Evolutionary conservation across 2,888 invertebrate species (phyloP).

Genomic region (Epirrita christyi): DNA sequence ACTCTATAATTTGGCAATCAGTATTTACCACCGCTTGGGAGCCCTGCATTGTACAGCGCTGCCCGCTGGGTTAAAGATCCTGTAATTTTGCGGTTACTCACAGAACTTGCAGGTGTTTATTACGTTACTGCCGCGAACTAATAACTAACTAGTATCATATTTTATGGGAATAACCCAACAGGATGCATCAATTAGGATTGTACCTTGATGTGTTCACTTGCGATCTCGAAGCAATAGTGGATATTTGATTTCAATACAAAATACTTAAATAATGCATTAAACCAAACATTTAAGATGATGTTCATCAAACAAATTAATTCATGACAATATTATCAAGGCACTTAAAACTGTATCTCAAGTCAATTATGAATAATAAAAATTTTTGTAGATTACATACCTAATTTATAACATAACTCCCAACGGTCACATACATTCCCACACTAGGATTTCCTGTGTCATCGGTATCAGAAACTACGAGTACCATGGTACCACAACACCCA

Average conservation of each 20-base stretch:
- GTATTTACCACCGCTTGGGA: constrained; percentile 53
- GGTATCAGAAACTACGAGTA: too few species aligned
- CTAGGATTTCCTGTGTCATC: too few species aligned
- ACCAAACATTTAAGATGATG: not conserved
- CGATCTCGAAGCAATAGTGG: constrained; percentile 26
- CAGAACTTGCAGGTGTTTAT: constrained; percentile 64
- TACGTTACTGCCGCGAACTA: constrained; percentile 53
- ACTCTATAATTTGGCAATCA: constrained; percentile 81
- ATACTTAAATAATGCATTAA: not conserved
- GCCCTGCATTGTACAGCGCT: constrained; percentile 60
- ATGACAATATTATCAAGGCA: not conserved
- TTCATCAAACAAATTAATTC: constrained; percentile 5
- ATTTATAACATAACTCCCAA: too few species aligned
- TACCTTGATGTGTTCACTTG: constrained; percentile 31
- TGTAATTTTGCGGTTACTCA: constrained; percentile 77
- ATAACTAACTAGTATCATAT: constrained; percentile 48
- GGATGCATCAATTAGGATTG: constrained; percentile 49
- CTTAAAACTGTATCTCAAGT: too few species aligned
- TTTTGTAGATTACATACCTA: too few species aligned
- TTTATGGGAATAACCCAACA: constrained; percentile 46
- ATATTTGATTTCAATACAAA: constrained; percentile 7
- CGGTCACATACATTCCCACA: too few species aligned
- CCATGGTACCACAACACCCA: too few species aligned
- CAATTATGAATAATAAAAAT: not conserved
- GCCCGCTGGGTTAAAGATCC: constrained; percentile 68